Evolutionary conservation across 2,797 vertebrate genomes (phyloP), one percentile per base, ranked within the genome.

Genomic region (Fistularia commersonii): DNA sequence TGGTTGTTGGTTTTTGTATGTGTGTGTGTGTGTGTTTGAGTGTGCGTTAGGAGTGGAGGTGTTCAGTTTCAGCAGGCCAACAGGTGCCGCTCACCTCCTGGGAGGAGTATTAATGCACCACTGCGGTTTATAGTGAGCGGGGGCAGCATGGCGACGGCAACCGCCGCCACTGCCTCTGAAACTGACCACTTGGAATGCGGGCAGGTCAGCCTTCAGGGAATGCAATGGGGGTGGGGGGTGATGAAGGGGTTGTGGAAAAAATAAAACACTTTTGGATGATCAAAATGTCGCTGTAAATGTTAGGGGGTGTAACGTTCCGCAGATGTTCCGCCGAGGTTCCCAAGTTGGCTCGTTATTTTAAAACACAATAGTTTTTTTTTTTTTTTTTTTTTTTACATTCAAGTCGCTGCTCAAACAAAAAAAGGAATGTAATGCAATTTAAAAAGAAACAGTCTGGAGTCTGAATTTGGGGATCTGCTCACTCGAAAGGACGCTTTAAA

Each of bases 41-140:
- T 72, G 72, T 57, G 61, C 64, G 57, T 63, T 71, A 42, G 64
- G 67, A 45, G 44, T 44, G 43, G 15, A 38, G 51, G 77, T 78
- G 74, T 88, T 79, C 48, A 48, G 70, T 88, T 86, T 85, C 87
- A 82, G 61, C 49, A 48, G 73, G 43, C 62, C 59, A 79, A 87
- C 88, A 88, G 86, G 83, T 89, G 87, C 77, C 58, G 41, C 68
- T 62, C 50, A 82, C 76, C 79, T 83, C 82, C 70, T 66, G 79
- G 81, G 84, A 82, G 70, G 51, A 58, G 70, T 68, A 74, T 81
- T 84, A 81, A 81, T 72, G 80, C 61, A 57, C 68, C 59, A 75
- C 65, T 77, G 58, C 54, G 79, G 74, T 71, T 77, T 76, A 64
- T 61, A 70, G 77, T 62, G 76, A 69, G 73, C 31, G 32, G 15